A percentile compares a stretch with the other conserved stretches of the same genome.
phyloP scores from a whole-genome alignment of 1,140 invertebrate genomes.

The Lepidurus arcticus region DNA sequence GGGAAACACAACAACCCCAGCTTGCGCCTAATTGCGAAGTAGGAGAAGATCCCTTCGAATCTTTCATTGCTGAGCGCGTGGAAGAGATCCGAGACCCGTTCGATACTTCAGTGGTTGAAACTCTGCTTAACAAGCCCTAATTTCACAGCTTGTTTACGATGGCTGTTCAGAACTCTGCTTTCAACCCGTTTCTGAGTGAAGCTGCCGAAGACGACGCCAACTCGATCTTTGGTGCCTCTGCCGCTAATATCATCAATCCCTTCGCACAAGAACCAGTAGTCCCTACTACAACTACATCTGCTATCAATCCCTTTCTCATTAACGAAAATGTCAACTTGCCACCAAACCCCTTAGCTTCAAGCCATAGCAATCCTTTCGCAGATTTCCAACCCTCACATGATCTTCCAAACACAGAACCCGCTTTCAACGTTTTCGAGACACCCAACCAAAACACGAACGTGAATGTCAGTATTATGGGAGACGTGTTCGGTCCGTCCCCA shows the following conservation, averaged over 20 bases:
- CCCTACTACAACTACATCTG: conserved; percentile 33
- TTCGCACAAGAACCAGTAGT: conserved; percentile 47
- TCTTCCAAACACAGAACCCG: neutral
- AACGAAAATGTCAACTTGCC: conserved; percentile 22
- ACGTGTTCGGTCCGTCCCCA: neutral
- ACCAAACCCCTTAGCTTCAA: neutral
- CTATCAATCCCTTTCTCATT: conserved; percentile 31
- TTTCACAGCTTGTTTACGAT: conserved; percentile 33
- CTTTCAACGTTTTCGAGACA: conserved; percentile 26
- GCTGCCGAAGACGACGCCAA: conserved; percentile 44
- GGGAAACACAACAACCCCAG: neutral
- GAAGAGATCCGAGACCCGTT: conserved; percentile 43
- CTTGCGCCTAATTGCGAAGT: conserved; percentile 1
- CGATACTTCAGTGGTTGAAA: conserved; percentile 42
- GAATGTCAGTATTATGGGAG: neutral
- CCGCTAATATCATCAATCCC: conserved; percentile 50
- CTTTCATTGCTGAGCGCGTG: conserved; percentile 21
- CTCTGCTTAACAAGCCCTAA: conserved; percentile 30
- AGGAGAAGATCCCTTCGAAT: conserved; percentile 17
- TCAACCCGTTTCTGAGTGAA: conserved; percentile 67
- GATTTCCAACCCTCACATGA: neutral
- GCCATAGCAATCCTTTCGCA: conserved; percentile 31
- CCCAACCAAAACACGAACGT: neutral
- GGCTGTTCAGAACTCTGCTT: conserved; percentile 37
- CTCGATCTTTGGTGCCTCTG: conserved; percentile 33